A percentile compares a stretch with the other conserved stretches of the same genome.
Conservation (phyloP, 2,113 vertebrate species). For the Lontra canadensis region DNA sequence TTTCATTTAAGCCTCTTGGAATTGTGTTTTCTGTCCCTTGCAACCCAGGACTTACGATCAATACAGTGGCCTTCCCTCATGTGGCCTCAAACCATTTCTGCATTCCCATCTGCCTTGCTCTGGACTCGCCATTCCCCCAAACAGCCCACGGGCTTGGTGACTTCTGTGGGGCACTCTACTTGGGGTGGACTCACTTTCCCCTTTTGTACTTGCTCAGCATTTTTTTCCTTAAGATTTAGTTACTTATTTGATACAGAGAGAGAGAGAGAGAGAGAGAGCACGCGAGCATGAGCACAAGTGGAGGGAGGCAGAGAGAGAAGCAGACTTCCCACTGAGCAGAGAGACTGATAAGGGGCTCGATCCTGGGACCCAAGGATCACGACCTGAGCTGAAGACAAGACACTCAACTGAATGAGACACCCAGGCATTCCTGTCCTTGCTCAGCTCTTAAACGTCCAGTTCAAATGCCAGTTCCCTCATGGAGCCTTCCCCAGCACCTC, state of each 20-base stretch:
- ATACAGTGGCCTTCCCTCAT: background rate
- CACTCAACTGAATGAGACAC: background rate
- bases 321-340: background rate
- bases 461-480: background rate
- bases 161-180: background rate
- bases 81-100: background rate
- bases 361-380: background rate
- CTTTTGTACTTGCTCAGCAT: background rate
- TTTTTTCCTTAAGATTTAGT: background rate
- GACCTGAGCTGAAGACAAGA: background rate
- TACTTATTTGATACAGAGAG: background rate
- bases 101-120: background rate
- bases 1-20: background rate
- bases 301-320: background rate
- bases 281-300: background rate
- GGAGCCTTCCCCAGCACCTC: background rate
- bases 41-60: background rate
- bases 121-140: background rate
- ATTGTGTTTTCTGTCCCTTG: background rate
- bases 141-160: rapidly evolving
- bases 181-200: background rate
- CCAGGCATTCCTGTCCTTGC: background rate
- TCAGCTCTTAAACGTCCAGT: background rate
- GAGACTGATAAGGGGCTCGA: background rate
- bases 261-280: background rate